Conservation (phyloP, 2,888 invertebrate genomes). For the Cephus sareptanus region DNA sequence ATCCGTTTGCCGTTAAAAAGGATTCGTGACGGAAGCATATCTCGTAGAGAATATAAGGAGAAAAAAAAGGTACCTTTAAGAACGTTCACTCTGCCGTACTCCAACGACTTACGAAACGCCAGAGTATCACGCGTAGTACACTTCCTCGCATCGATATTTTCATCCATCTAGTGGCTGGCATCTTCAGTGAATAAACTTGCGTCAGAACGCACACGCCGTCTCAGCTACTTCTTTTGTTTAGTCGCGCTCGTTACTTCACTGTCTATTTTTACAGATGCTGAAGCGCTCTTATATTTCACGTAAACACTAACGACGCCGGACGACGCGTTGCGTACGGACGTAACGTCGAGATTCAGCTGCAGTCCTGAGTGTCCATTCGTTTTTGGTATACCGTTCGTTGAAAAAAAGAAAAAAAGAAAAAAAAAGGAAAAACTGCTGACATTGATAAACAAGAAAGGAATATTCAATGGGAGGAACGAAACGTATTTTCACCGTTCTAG, state of each 20-base stretch:
- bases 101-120: background rate
- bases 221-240: background rate
- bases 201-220: background rate
- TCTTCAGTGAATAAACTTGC: background rate
- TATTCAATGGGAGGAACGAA: background rate
- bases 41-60: too few relatives aligned
- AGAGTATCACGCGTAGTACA: background rate
- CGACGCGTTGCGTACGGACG: background rate
- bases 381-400: background rate
- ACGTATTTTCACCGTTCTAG: background rate
- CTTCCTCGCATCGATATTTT: background rate
- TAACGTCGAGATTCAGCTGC: background rate
- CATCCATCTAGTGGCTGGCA: background rate
- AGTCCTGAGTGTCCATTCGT: background rate
- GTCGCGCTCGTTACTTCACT: background rate
- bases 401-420: background rate
- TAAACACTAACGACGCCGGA: background rate
- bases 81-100: background rate
- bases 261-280: background rate
- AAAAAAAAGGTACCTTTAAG: too few relatives aligned
- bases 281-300: background rate
- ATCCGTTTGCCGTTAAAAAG: background rate
- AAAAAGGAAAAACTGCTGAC: background rate
- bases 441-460: background rate
- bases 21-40: background rate